Evolutionary conservation across 1,140 invertebrate species (phyloP), one percentile per base, ranked within the genome.

Genomic region (Galleria mellonella): DNA sequence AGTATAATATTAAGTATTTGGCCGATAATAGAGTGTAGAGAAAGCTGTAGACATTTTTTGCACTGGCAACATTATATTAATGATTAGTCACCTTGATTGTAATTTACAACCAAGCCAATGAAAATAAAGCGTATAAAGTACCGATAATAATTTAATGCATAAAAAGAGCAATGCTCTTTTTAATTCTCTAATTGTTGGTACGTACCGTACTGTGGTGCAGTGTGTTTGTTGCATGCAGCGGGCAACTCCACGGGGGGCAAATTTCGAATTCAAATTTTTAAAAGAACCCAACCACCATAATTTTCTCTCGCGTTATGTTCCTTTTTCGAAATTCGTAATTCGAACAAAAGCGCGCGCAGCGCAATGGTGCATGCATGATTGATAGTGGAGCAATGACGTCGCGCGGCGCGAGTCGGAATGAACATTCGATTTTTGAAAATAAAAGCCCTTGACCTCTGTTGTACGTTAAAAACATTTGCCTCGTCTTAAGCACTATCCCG

Each of bases 321-420:
- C 62, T 83, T 81, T 83, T 78, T 79, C 59, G 67, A 70, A 78
- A 78, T 75, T 70, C 72, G 76, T 72, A 76, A 73, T 74, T 75
- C 67, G 71, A 78, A 83, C 75, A 73, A 81, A 76, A 83, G 76
- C 73, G 47, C 65, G 64, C 59, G 60, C 70, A 58, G 65, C 65
- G 67, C 78, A 83, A 78, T 75, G 76, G 76, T 64, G 78, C 78
- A 79, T 75, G 68, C 72, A 79, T 81, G 76, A 83, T 83, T 79
- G 79, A 83, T 83, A 68, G 74, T 69, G 68, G 57, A 47, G 60
- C 72, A 63, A 66, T 78, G 74, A 83, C 73, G 75, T 62, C 52
- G 59, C 56, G 46, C 47, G 45, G 59, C 62, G 57, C 64, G 51
- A 64, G 62, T 60, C 65, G 33, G 39, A 45, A 48, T 44, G 69